Conservation (phyloP, 2,888 invertebrate species). For the Liodrosophila aerea region DNA sequence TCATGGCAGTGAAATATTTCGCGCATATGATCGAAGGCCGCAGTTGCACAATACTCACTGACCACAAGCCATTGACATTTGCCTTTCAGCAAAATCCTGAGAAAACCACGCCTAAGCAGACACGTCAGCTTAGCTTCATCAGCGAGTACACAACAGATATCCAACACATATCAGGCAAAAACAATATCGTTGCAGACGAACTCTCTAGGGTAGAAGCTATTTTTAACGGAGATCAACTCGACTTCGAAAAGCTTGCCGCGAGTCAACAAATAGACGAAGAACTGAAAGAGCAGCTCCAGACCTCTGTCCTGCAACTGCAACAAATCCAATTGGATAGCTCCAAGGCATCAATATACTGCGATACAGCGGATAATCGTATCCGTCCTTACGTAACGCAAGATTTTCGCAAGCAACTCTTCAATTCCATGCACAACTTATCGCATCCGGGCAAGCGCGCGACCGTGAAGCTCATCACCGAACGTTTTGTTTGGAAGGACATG, state of each 20-base stretch:
- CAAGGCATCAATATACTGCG: slow-evolving; percentile 4
- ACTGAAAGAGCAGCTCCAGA: neutral
- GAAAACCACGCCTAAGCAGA: neutral
- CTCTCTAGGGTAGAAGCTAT: slow-evolving; percentile 22
- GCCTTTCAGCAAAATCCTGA: slow-evolving; percentile 5
- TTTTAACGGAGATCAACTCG: slow-evolving; percentile 10
- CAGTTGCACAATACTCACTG: slow-evolving; percentile 4
- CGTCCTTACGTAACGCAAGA: slow-evolving; percentile 10
- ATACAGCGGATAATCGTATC: slow-evolving; percentile 7
- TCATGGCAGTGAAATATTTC: slow-evolving; percentile 14
- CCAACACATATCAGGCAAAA: slow-evolving; percentile 12
- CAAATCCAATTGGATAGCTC: slow-evolving; percentile 1
- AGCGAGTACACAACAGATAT: too few relatives aligned
- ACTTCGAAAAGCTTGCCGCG: slow-evolving; percentile 10
- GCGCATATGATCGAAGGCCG: slow-evolving; percentile 8
- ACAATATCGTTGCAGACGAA: slow-evolving; percentile 11
- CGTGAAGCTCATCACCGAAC: slow-evolving; percentile 13
- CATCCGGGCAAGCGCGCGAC: slow-evolving; percentile 13
- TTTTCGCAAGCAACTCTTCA: slow-evolving; percentile 9
- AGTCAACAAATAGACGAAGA: slow-evolving; percentile 8
- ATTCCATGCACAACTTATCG: slow-evolving; percentile 12
- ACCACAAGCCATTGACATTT: slow-evolving; percentile 7
- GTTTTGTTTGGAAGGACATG: slow-evolving; percentile 19
- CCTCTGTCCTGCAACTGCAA: neutral
- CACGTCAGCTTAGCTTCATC: too few relatives aligned